phyloP scores from a whole-genome alignment of 2,113 vertebrate species.

The Elephantulus edwardii region DNA sequence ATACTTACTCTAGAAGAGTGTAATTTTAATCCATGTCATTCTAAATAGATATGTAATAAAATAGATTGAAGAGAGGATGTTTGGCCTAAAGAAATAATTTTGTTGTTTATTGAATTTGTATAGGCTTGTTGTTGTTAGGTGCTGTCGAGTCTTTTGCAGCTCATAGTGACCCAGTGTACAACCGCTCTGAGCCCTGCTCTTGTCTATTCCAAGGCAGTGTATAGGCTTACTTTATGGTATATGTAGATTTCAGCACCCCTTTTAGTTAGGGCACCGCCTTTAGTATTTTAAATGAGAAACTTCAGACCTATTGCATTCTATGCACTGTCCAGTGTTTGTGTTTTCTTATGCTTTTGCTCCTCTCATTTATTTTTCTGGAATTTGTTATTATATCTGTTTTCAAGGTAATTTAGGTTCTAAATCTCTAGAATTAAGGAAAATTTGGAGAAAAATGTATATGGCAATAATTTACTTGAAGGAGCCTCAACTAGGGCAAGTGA shows the following conservation, averaged over 20 bases:
- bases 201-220: too few relatives aligned
- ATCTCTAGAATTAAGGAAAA: slow-evolving; percentile 19
- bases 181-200: too few relatives aligned
- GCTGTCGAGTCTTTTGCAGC: too few relatives aligned
- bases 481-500: neutral
- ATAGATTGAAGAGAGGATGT: neutral
- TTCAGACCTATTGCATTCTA: too few relatives aligned
- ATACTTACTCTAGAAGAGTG: slow-evolving; percentile 23
- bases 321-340: neutral
- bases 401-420: neutral
- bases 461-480: neutral
- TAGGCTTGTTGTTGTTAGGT: too few relatives aligned
- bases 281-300: too few relatives aligned
- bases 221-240: neutral
- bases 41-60: neutral
- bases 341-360: neutral
- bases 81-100: slow-evolving; percentile 7
- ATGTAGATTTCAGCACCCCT: neutral
- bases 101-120: slow-evolving; percentile 3
- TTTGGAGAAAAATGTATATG: neutral
- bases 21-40: slow-evolving; percentile 37
- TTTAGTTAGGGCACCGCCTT: neutral
- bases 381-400: neutral
- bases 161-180: too few relatives aligned
- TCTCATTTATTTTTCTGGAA: neutral